Percentiles rank a stretch among this genome's conserved stretches.
Conservation (phyloP, 92 coral and sea anemone genomes). For the Epizoanthus ramosus region DNA sequence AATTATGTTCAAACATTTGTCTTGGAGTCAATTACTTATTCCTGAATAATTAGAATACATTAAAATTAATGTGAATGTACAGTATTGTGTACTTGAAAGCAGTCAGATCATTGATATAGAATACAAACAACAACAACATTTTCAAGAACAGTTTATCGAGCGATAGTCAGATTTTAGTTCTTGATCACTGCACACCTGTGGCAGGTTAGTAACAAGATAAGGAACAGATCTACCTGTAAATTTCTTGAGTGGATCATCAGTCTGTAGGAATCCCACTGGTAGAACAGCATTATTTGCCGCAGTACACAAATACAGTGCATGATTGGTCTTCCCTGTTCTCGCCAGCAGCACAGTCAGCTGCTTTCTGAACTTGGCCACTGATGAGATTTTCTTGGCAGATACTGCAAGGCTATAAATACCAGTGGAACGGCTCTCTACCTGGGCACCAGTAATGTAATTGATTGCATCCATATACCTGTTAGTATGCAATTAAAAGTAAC, state of each 20-base stretch:
- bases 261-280: not conserved
- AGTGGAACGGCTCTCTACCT: conserved; percentile 19
- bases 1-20: no score
- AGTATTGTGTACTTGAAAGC: no score
- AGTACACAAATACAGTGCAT: conserved; percentile 52
- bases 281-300: not conserved
- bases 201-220: not conserved
- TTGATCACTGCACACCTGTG: no score
- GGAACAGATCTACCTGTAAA: not conserved
- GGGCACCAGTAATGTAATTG: conserved; percentile 58
- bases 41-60: no score
- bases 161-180: no score
- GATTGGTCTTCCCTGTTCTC: conserved; percentile 42
- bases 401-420: conserved; percentile 28
- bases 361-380: conserved; percentile 20
- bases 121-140: no score
- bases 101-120: no score
- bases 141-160: no score
- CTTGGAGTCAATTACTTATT: no score
- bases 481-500: not conserved
- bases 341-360: conserved; percentile 55
- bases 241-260: conserved; percentile 16
- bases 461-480: conserved; percentile 50
- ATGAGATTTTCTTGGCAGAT: conserved; percentile 13
- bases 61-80: no score